A percentile compares a stretch with the other conserved stretches of the same genome.
Conservation (phyloP, 2,113 vertebrate genomes). For the Onychorhynchus coronatus region DNA sequence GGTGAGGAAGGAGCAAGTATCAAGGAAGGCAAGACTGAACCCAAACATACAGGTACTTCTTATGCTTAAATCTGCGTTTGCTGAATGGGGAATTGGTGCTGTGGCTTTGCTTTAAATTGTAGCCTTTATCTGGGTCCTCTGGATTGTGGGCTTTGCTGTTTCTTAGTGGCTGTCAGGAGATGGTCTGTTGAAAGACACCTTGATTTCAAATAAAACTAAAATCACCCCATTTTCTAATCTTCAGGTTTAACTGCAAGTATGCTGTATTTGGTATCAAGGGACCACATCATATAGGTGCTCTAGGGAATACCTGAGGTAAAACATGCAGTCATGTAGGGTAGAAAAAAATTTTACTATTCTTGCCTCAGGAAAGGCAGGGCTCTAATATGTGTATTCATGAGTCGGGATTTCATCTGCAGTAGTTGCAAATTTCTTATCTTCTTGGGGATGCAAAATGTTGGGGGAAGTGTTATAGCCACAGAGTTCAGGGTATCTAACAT, state of each 20-base stretch:
- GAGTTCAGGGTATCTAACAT: not conserved
- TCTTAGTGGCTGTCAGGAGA: not conserved
- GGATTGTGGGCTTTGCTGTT: not conserved
- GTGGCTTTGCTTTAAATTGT: not conserved
- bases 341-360: not conserved
- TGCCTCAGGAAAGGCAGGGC: not conserved
- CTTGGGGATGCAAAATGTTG: not conserved
- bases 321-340: not conserved
- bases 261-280: not conserved
- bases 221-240: not conserved
- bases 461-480: not conserved
- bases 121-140: not conserved
- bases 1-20: not conserved
- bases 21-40: not conserved
- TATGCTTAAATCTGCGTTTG: not conserved
- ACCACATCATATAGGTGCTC: not conserved
- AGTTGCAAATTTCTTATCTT: not conserved
- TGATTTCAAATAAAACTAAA: not conserved
- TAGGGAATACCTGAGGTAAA: not conserved
- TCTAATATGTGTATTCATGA: accelerated
- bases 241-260: not conserved
- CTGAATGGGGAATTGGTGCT: not conserved
- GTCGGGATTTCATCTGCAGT: not conserved
- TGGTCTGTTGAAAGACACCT: not conserved
- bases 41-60: not conserved